Base-by-base conservation (phyloP, 64 coral and sea anemone genomes). In the Porites lutea region DNA sequence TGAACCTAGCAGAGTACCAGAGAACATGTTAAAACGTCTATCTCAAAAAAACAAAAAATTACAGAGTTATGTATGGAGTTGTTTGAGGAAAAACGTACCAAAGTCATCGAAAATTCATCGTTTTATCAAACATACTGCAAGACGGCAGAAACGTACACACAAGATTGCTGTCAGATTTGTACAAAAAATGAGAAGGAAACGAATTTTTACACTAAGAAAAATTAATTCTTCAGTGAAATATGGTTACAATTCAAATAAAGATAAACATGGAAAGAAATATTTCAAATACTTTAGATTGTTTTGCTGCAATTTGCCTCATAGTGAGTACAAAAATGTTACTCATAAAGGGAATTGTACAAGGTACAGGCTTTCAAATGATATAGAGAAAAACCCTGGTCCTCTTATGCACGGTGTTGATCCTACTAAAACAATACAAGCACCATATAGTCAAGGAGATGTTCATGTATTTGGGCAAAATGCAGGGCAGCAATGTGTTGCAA, bases 11-110 rank as follows among this genome's bases (percentile, higher is more conserved):
- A 37, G 27, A 37, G 27, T 37, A 37, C 27, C 27, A 37, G 27
- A 5, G 46, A 77, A 77, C 14, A 51, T 19, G 74, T 77, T 77
- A 77, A 50, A 77, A 77, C 49, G 27, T 2, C 69, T 88, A 15
- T 88, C 69, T 88, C 69, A 74, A 88, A 73, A 88, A 6, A 44
- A 88, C 10, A 73, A 59, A 88, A 60, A 37, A 37, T 7, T 88
- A 63, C 14, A 46, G 22, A 14, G 14, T 4, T 88, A 75, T 88
- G 71, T 62, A 0, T 75, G 21, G 23, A 21, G 27, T 37, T 37
- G 27, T 37, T 37, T 37, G 27, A 37, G 27, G 27, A 37, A 37
- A 37, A 37, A 37, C 52, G 4, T 49, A 8, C 85, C 52, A 46
- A 59, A 74, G 18, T 88, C 51, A 73, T 88, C 69, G 0, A 72